Evolutionary conservation across 2,888 invertebrate genomes (phyloP), one percentile per base, ranked within the genome.

Genomic region (Ectemnius cavifrons): DNA sequence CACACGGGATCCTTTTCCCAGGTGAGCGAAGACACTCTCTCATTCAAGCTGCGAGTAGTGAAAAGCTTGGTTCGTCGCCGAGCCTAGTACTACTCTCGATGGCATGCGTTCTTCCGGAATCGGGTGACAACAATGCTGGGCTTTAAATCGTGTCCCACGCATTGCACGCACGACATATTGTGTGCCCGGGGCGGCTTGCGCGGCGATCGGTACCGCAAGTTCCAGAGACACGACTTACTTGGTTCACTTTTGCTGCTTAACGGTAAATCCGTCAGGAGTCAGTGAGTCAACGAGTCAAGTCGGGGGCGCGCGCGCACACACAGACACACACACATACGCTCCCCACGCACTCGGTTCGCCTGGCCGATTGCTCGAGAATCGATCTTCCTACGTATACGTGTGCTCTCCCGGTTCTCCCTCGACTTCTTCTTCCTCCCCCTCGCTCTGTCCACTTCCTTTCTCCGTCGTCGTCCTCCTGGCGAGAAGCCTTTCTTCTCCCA

Each of bases 221-320:
- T 87, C 88, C 88, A 88, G 88, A 88, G 88, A 88, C 88, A 88
- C 88, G 81, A 75, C 83, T 84, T 80, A 86, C 88, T 88, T 85
- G 87, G 87, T 88, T 88, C 88, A 88, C 88, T 88, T 88, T 88
- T 88, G 88, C 88, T 87, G 81, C 86, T 88, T 83, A 88, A 88
- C 88, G 88, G 88, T 88, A 88, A 83, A 85, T 86, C 88, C 87
- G 86, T 88, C 87, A 87, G 86, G 86, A 87, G 87, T 88, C 88
- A 87, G 88, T 87, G 87, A 88, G 88, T 87, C 88, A 88, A 88
- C 88, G 85, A 86, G 88, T 84, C 84, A 83, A 83, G 79, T 81
- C 80, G 85, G 80, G 85, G 37, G 37, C 37, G 37, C 37, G 37
- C 37, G 37, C 37, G 0, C 2, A 6, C 28, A 11, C 2, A 37